Evolutionary conservation across 2,888 invertebrate species (phyloP), one percentile per base, ranked within the genome.

Genomic region (Tiliacea citrago): DNA sequence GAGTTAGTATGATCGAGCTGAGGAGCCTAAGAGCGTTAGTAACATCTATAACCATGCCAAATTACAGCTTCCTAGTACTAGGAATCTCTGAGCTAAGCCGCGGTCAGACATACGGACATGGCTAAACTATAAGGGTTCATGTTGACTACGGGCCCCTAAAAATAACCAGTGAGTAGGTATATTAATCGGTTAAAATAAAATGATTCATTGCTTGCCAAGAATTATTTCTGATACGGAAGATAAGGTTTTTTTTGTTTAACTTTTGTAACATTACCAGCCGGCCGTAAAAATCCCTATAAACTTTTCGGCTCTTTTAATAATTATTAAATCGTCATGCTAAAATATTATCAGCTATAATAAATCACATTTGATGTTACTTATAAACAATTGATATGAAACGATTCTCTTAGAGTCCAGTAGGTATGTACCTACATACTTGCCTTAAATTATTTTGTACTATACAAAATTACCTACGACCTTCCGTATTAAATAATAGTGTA

Each of bases 401-500:
- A 16, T 35, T 21, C n/a, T 47, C 35, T 35, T 8, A 13, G 63
- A 21, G 6, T 10, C 3, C 6, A n/a, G 13, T 29, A 47, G 13
- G 16, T 42, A 16, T 4, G 4, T n/a, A 66, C 8, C 4, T 24
- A 47, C 10, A 63, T 47, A 45, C 13, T 8, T 8, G 21, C n/a
- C 35, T 68, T 29, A n/a, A 21, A 18, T 24, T 21, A 3, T 35
- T 76, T 62, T 10, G 51, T 49, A 16, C 21, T 9, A 55, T 12
- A 45, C 39, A 21, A 65, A 58, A 53, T 71, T 60, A 58, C 13
- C 42, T 29, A 16, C 58, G 51, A 72, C 45, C 68, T 69, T 73
- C 68, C 67, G 66, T 70, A 63, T 49, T 63, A 63, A 67, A 65
- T 63, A 75, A 75, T 79, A 62, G 55, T 49, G 68, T 58, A 51